A percentile compares a stretch with the other conserved stretches of the same genome.
phyloP scores from a whole-genome alignment of 2,888 invertebrate genomes.

The Cheiracanthium punctorium region DNA sequence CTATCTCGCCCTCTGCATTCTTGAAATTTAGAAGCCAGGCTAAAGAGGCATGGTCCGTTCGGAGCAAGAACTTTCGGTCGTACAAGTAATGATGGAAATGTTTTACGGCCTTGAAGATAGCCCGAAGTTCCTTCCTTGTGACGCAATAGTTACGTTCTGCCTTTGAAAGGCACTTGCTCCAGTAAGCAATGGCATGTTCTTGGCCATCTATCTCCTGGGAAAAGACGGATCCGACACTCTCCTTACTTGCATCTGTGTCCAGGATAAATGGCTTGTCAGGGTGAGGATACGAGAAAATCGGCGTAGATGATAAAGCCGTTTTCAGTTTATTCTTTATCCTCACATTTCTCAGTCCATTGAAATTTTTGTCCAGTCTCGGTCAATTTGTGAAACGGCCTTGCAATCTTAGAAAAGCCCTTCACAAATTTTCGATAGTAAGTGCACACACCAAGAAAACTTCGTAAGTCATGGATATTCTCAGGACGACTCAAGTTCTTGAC shows the following conservation, averaged over 20 bases:
- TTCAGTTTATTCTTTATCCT: not conserved
- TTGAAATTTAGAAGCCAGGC: too few species aligned
- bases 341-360: not conserved
- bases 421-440: not conserved
- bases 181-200: slow-evolving; percentile 5
- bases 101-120: too few species aligned
- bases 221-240: not conserved
- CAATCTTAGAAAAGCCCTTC: not conserved
- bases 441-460: not conserved
- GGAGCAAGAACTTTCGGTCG: too few species aligned
- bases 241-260: not conserved
- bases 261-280: not conserved
- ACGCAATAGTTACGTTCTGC: slow-evolving; percentile 5
- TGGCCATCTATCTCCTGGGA: not conserved
- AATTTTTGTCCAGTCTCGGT: not conserved
- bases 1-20: too few species aligned
- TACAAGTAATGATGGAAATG: too few species aligned
- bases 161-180: slow-evolving; percentile 15
- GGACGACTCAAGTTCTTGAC: not conserved
- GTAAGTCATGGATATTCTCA: not conserved
- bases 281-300: not conserved
- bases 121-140: too few species aligned
- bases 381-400: not conserved
- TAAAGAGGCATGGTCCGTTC: too few species aligned
- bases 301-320: not conserved